A percentile compares a stretch with the other conserved stretches of the same genome.
phyloP scores from a whole-genome alignment of 2,888 invertebrate species.

The Eledona agricola region DNA sequence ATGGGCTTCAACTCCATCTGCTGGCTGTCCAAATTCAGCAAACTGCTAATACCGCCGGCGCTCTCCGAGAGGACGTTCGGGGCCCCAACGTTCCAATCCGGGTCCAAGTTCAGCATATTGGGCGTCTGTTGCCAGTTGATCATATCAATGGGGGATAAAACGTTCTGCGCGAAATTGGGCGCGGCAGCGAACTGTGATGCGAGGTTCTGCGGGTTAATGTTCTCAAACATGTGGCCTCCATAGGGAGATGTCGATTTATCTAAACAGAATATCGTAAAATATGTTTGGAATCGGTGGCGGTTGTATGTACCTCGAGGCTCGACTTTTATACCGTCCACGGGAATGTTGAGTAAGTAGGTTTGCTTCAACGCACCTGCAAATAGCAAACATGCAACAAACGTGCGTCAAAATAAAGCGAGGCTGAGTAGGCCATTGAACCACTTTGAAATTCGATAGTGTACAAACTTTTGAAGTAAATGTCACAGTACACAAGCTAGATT shows the following conservation, averaged over 20 bases:
- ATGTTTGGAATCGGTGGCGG: too few species aligned
- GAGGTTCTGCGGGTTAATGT: conserved; percentile 26
- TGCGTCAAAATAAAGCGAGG: background rate
- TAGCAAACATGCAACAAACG: background rate
- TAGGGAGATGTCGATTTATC: conserved; percentile 56
- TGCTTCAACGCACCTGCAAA: conserved; percentile 32
- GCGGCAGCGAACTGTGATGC: conserved; percentile 22
- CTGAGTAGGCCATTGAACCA: background rate
- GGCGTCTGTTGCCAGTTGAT: conserved; percentile 16
- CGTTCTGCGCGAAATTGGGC: conserved; percentile 1
- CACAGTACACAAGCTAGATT: too few species aligned
- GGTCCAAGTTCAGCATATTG: conserved; percentile 7
- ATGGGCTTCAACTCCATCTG: conserved; percentile 51
- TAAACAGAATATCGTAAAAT: too few species aligned
- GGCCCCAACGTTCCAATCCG: conserved; percentile 11
- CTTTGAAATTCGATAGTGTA: too few species aligned
- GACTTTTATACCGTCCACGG: conserved; percentile 55
- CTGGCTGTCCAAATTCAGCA: conserved; percentile 64
- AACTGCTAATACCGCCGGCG: conserved; percentile 50
- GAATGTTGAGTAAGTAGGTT: conserved; percentile 42
- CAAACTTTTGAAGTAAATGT: too few species aligned
- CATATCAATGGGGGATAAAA: conserved; percentile 9
- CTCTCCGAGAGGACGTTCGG: conserved; percentile 37
- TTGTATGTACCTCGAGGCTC: conserved; percentile 62
- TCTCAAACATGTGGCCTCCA: conserved; percentile 42